Percentiles rank a stretch among this genome's conserved stretches.
Evolutionary conservation across 2,113 vertebrate species (phyloP).

Genomic region (Epinephelus cyanopodus): DNA sequence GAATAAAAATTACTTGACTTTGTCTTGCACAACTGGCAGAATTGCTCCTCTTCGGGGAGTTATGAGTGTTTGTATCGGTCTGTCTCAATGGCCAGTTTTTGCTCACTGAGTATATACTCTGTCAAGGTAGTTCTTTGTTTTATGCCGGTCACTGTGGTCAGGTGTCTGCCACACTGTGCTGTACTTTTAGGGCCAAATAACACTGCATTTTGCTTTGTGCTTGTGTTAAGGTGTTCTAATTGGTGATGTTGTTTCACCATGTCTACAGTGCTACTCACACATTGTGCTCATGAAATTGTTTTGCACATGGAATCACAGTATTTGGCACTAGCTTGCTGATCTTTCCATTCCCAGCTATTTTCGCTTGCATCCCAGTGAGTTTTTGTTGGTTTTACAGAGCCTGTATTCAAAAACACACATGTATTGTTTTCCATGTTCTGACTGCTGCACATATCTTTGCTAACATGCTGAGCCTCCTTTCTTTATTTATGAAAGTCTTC

Average conservation of each 20-base stretch:
- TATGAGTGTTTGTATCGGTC: no score
- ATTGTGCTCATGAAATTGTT: not conserved
- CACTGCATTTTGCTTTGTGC: no score
- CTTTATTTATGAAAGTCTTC: not conserved
- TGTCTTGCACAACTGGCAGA: no score
- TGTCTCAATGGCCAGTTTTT: no score
- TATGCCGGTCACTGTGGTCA: no score
- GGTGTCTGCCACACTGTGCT: no score
- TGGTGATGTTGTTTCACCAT: not conserved
- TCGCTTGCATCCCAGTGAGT: not conserved
- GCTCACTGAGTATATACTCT: no score
- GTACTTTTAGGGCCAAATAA: no score
- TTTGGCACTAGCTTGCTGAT: not conserved
- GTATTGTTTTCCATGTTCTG: not conserved
- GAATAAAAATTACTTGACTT: no score
- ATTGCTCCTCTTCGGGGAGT: no score
- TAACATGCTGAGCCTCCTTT: not conserved
- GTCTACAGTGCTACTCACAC: not conserved
- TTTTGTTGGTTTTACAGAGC: slow-evolving; percentile 15
- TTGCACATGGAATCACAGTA: not conserved
- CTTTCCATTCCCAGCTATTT: slow-evolving; percentile 22
- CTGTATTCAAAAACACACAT: slow-evolving; percentile 14
- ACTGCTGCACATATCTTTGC: not conserved
- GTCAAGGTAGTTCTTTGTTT: no score
- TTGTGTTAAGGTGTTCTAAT: no score